Evolutionary conservation across 2,888 invertebrate genomes (phyloP), one percentile per base, ranked within the genome.

Genomic region (Ceramica pisi): DNA sequence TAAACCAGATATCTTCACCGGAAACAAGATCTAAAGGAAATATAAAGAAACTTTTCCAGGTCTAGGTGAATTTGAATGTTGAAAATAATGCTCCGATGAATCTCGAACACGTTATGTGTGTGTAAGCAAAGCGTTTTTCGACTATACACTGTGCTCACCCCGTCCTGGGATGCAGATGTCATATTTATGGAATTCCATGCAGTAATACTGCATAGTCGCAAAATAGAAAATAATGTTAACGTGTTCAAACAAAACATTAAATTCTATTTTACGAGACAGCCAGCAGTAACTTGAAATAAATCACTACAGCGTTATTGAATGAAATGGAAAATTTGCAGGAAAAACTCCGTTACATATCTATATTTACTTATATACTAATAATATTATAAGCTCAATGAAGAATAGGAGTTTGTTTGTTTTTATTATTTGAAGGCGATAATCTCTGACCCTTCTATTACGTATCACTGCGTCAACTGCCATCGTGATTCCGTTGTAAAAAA

Each of bases 301-400:
- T 53, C n/a, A 50, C 4, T 4, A 19, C 21, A 23, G 26, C 7
- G 26, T 48, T 64, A 21, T 12, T 26, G 9, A 56, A 60, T 35
- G 7, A 61, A 53, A 67, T 67, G 78, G 78, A 79, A 81, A 77
- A 61, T 81, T 78, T 57, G 38, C 60, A 60, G 66, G 35, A 63
- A 64, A 56, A 55, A 64, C n/a, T 51, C 41, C 48, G 31, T 41
- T 53, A n/a, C n/a, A n/a, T n/a, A n/a, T 12, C 19, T 46, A 16
- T 46, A 46, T 1, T 19, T 46, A 7, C 19, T 16, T 19, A 6
- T 7, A 46, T 46, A 46, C 46, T 31, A 31, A 31, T 31, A 31
- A 31, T 31, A 31, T 31, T 3, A 31, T 26, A 31, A 5, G 31
- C 31, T 31, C 5, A 31, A 31, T 31, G 2, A 31, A 31, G 31